phyloP scores from a whole-genome alignment of 2,797 vertebrate species.

The Gymnoscopelus microlampas region DNA sequence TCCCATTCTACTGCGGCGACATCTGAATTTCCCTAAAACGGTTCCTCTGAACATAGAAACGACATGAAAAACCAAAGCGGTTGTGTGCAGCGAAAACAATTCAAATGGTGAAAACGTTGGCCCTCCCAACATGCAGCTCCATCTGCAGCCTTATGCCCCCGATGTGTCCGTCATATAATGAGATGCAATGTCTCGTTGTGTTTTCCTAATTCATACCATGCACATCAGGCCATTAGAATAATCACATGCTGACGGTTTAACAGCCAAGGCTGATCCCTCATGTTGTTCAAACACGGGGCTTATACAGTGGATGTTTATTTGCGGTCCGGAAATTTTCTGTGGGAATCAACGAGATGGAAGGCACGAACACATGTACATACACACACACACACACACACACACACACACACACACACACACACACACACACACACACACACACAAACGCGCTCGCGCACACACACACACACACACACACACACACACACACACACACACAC shows the following conservation, averaged over 20 bases:
- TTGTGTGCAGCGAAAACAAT: too few species aligned
- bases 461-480: constrained; percentile 36
- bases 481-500: constrained; percentile 29
- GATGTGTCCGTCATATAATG: constrained; percentile 34
- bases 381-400: constrained; percentile 27
- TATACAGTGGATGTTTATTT: constrained; percentile 43
- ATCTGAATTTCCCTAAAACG: too few species aligned
- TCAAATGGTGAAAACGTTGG: constrained; percentile 2
- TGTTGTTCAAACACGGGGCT: constrained; percentile 45
- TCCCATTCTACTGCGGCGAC: too few species aligned
- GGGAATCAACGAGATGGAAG: constrained; percentile 69
- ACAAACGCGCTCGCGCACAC: neutral
- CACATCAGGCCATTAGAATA: constrained; percentile 61
- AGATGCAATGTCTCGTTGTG: constrained; percentile 48
- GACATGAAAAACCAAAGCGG: too few species aligned
- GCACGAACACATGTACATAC: constrained; percentile 27
- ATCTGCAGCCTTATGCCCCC: constrained; percentile 18
- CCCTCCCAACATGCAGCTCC: neutral
- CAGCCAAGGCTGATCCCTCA: constrained; percentile 52
- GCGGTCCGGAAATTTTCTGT: constrained; percentile 33
- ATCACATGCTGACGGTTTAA: constrained; percentile 64
- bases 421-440: neutral
- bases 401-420: constrained; percentile 34
- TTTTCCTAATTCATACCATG: constrained; percentile 53
- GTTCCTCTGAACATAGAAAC: too few species aligned